Base-by-base conservation (phyloP, 2,888 invertebrate species). In the Ophion slaviceki region DNA sequence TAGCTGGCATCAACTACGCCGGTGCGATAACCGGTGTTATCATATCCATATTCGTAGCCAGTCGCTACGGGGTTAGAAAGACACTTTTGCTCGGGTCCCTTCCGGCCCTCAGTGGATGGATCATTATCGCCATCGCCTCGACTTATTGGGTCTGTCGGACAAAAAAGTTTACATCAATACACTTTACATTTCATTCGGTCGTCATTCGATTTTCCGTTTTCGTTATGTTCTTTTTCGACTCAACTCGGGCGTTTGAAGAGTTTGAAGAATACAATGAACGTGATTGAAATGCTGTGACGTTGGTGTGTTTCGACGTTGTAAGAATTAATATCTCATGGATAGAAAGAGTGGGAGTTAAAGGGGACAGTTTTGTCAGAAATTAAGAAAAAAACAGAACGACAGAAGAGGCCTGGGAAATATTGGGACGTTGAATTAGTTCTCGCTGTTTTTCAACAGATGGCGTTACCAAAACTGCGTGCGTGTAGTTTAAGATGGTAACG, bases 21-120 rank as follows among this genome's bases (percentile, higher is more conserved):
- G 88, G 88, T n/a, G 70, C 84, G 66, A 59, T 87, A 36, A 10
- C 28, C 28, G 87, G 86, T 2, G 84, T 82, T 24, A 80, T 87
- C n/a, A 45, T 66, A 14, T 79, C 85, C 2, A 24, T 86, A 14
- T 70, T 36, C 74, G 66, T 82, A 10, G 81, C 81, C 24, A 61
- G 64, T n/a, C 47, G 14, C 24, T 70, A 70, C 32, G 88, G 88
- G 1, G 64, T 82, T 53, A 87, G 77, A 53, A 36, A 66, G 4
- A 74, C 74, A 14, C 74, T 87, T 1, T 82, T 87, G 24, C 59
- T 82, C 40, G 82, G 77, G 17, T 8, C 70, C 11, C 5, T 82
- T 24, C 82, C 82, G 7, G 57, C 57, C 24, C 57, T 82, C 28
- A 64, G 67, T 11, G 84, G 84, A 59, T 88, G 86, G 87, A 70